phyloP scores from a whole-genome alignment of 2,888 invertebrate species.

The Pemphredon lugubris region DNA sequence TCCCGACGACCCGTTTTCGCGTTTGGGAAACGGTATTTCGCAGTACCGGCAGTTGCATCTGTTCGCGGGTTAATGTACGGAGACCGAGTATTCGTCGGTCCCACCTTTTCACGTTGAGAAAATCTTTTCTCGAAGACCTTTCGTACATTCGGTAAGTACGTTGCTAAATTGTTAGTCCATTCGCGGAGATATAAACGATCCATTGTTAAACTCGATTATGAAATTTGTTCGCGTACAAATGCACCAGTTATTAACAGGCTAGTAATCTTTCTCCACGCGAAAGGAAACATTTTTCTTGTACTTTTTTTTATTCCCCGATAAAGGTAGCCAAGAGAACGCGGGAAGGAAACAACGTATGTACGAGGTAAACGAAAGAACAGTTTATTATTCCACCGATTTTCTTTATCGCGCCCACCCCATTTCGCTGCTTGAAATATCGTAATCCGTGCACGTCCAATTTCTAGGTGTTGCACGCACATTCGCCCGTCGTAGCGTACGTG shows the following conservation, averaged over 20 bases:
- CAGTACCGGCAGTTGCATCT: constrained; percentile 32
- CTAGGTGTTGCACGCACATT: background rate
- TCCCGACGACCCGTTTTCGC: constrained; percentile 50
- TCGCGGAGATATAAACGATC: too few relatives aligned
- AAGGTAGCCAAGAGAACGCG: background rate
- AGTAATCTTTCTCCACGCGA: too few relatives aligned
- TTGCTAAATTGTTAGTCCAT: too few relatives aligned
- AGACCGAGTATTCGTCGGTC: too few relatives aligned
- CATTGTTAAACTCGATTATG: too few relatives aligned
- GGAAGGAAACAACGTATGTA: background rate
- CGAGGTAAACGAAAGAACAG: background rate
- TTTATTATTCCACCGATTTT: constrained; percentile 2
- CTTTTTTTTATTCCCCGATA: background rate
- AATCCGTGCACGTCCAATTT: constrained; percentile 3
- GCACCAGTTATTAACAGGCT: too few relatives aligned
- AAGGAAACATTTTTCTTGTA: too few relatives aligned
- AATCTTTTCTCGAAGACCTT: too few relatives aligned
- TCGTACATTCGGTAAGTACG: too few relatives aligned
- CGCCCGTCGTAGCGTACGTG: too few relatives aligned
- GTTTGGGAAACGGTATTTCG: constrained; percentile 42
- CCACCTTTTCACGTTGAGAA: too few relatives aligned
- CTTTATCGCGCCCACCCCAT: background rate
- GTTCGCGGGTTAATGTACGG: constrained; percentile 7
- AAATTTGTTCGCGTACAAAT: too few relatives aligned
- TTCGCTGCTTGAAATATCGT: background rate